Evolutionary conservation across 2,797 vertebrate species (phyloP).

Genomic region (Peromyscus attwateri): DNA sequence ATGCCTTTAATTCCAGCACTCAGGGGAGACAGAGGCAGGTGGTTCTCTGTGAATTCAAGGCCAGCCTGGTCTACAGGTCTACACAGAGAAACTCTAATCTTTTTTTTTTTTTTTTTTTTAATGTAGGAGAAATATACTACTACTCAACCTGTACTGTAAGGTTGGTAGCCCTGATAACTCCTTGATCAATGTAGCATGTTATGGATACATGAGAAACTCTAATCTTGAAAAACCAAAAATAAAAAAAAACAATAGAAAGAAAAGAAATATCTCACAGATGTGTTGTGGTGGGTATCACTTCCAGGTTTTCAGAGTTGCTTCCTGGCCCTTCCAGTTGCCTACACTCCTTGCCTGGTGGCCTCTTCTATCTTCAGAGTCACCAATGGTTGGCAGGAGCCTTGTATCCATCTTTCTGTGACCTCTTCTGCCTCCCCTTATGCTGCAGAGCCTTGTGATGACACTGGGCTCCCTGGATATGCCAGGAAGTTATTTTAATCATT

Average conservation of each 20-base stretch:
- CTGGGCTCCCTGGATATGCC: neutral
- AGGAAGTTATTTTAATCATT: neutral
- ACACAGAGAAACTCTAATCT: neutral
- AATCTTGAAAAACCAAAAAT: neutral
- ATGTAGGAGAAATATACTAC: too few species aligned
- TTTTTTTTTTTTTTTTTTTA: too few species aligned
- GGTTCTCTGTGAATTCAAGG: neutral
- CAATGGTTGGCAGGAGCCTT: neutral
- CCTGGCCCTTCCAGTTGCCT: neutral
- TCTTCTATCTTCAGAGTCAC: neutral
- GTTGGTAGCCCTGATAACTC: too few species aligned
- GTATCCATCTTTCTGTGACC: neutral
- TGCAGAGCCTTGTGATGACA: neutral
- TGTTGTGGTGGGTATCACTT: neutral
- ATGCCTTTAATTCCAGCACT: neutral
- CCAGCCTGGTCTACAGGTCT: neutral
- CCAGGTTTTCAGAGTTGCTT: neutral
- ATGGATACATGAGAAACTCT: too few species aligned
- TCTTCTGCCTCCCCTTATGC: neutral
- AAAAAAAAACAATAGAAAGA: neutral
- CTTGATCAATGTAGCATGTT: too few species aligned
- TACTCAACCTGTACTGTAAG: too few species aligned
- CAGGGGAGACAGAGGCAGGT: neutral
- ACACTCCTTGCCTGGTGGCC: rapidly evolving
- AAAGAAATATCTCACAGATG: neutral